A percentile compares a stretch with the other conserved stretches of the same genome.
phyloP scores from a whole-genome alignment of 1,140 invertebrate genomes.

The Drosophila albomicans region DNA sequence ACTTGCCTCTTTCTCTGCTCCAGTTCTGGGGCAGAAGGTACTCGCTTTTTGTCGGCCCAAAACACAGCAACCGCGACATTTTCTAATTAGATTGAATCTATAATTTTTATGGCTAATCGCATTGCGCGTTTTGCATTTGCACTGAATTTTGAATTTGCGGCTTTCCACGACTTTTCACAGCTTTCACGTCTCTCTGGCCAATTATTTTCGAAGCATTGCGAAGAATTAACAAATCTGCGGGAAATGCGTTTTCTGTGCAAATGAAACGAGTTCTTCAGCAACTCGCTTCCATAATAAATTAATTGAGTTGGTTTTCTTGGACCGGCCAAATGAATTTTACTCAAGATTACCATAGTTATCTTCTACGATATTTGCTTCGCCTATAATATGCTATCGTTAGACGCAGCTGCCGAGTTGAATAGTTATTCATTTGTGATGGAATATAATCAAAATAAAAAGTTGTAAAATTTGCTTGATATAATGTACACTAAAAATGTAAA shows the following conservation, averaged over 20 bases:
- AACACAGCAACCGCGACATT: slow-evolving; percentile 55
- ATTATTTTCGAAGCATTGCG: slow-evolving; percentile 32
- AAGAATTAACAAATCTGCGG: slow-evolving; percentile 35
- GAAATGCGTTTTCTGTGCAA: slow-evolving; percentile 70
- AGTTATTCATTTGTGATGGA: background rate
- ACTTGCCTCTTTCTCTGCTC: slow-evolving; percentile 37
- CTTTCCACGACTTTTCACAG: slow-evolving; percentile 20
- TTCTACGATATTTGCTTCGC: background rate
- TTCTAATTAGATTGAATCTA: slow-evolving; percentile 85
- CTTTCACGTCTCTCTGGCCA: slow-evolving; percentile 23
- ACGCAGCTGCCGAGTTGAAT: background rate
- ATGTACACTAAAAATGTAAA: too few relatives aligned
- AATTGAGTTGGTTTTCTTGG: slow-evolving; percentile 30
- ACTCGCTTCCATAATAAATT: slow-evolving; percentile 42
- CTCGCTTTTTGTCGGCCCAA: slow-evolving; percentile 7
- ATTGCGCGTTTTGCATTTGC: slow-evolving; percentile 42
- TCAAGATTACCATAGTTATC: background rate
- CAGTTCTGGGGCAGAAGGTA: slow-evolving; percentile 17
- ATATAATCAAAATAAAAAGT: too few relatives aligned
- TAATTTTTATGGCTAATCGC: slow-evolving; percentile 84
- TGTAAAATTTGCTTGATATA: too few relatives aligned
- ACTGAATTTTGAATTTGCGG: slow-evolving; percentile 77
- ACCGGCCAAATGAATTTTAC: background rate
- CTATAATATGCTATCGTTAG: background rate
- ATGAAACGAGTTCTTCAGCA: slow-evolving; percentile 49